These are phyloP conservation scores for Apamea crenata DNA, from an alignment of 2,888 invertebrate genomes.

Conservation along the genomic window DNA sequence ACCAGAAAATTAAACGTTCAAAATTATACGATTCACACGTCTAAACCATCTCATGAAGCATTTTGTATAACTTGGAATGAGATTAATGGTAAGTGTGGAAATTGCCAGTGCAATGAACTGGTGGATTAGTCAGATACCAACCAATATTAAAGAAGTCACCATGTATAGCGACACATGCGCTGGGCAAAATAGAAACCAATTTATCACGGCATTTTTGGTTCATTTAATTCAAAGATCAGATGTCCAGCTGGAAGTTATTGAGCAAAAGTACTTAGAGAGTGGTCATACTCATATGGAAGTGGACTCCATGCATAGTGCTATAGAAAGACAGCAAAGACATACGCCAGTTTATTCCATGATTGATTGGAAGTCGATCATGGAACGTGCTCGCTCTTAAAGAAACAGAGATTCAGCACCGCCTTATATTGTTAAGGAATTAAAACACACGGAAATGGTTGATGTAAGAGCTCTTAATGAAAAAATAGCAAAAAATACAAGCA, in stretches of 20 bases:
- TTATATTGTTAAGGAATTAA: too few species aligned
- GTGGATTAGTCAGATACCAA: conserved; percentile 19
- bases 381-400: too few species aligned
- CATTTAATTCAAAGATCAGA: conserved; percentile 7
- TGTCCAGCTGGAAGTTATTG: conserved; percentile 10
- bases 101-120: conserved; percentile 24
- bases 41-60: conserved; percentile 9
- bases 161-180: conserved; percentile 29
- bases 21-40: conserved; percentile 30
- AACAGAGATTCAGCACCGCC: too few species aligned
- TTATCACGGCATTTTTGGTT: conserved; percentile 8
- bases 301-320: too few species aligned
- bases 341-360: too few species aligned
- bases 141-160: conserved; percentile 10
- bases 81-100: conserved; percentile 21
- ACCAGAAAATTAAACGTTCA: conserved; percentile 16
- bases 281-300: too few species aligned
- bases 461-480: too few species aligned
- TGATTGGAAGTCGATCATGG: too few species aligned
- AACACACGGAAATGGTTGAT: too few species aligned
- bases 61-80: conserved; percentile 13
- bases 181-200: conserved; percentile 28
- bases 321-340: too few species aligned
- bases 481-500: too few species aligned
- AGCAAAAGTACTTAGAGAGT: conserved; percentile 8